Base-by-base conservation (phyloP, 2,113 vertebrate species). In the Chloroceryle aenea region DNA sequence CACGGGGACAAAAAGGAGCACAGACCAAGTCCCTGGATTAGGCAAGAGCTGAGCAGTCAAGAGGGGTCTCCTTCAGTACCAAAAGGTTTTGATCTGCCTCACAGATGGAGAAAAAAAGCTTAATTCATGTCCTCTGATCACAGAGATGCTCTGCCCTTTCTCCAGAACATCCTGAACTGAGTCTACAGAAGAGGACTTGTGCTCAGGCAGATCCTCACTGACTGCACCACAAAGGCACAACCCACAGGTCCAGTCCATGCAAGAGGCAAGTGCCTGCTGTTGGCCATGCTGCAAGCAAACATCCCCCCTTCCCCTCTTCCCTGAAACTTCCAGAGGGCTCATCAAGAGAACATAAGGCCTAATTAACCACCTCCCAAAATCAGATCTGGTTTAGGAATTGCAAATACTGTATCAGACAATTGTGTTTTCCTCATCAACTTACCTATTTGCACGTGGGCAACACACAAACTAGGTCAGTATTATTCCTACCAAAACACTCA, bases 391-490 rank as follows among this genome's bases (percentile, higher is more conserved):
- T 95, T 68, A 87, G 59, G 48, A 90, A 89, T 82, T 56, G 67
- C 79, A 89, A 95, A 69, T 50, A 42, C 7, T 14, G 4, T 34
- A 78, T 26, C 63, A 89, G 59, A 72, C 66, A 89, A 36, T 18
- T 42, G 58, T 59, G 14, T 76, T 92, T 97, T 89, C 81, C 71
- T 87, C 52, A 79, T 15, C 53, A 66, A 61, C 6, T 55, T 68
- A 21, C 21, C 47, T 78, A 69, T 73, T 91, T 62, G 32, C 40
- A 77, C 12, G 29, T 67, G 47, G 94, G 68, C 81, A 93, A 71
- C 66, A 86, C 67, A 53, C 72, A 95, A 97, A 97, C 56, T 96
- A 90, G 96, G 95, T 82, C 95, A 91, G 81, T 89, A 89, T 91
- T 83, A 95, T 96, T 96, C 87, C 94, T 94, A 93, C 61, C 2